phyloP scores from a whole-genome alignment of 1,140 invertebrate genomes.

The Drosophila melanica region DNA sequence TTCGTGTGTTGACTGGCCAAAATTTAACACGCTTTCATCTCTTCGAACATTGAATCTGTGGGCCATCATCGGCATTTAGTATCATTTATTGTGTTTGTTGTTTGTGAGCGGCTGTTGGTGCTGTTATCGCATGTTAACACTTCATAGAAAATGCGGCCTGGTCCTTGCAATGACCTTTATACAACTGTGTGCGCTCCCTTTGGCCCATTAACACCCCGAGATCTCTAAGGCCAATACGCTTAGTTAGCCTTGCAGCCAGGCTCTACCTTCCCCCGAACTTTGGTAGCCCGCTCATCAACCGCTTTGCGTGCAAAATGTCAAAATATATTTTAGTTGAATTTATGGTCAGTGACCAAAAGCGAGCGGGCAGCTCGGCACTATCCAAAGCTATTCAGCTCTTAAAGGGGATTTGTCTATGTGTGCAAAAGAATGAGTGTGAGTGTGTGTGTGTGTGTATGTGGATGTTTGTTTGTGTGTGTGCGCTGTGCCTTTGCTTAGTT shows the following conservation, averaged over 20 bases:
- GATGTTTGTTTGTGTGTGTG: slow-evolving; percentile 47
- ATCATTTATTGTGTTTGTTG: slow-evolving; percentile 81
- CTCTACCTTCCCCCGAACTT: not conserved
- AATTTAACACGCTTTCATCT: not conserved
- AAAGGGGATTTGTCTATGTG: slow-evolving; percentile 23
- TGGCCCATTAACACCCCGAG: slow-evolving; percentile 32
- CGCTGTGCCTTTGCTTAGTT: slow-evolving; percentile 71
- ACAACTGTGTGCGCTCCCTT: slow-evolving; percentile 40
- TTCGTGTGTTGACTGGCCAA: not conserved
- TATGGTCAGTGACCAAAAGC: slow-evolving; percentile 71
- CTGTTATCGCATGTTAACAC: slow-evolving; percentile 80
- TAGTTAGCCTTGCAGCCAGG: slow-evolving; percentile 50
- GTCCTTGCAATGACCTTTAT: slow-evolving; percentile 75
- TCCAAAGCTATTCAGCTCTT: slow-evolving; percentile 29
- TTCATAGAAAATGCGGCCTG: slow-evolving; percentile 70
- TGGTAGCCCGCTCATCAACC: slow-evolving; percentile 42
- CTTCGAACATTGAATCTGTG: slow-evolving; percentile 2
- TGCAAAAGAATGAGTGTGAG: slow-evolving; percentile 10
- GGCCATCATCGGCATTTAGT: slow-evolving; percentile 51
- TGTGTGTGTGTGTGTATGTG: slow-evolving; percentile 42
- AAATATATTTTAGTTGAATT: slow-evolving; percentile 82
- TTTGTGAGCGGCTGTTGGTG: slow-evolving; percentile 8
- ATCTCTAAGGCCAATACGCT: slow-evolving; percentile 54
- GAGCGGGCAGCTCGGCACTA: slow-evolving; percentile 31
- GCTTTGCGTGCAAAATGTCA: slow-evolving; percentile 81